These are phyloP conservation scores for Cuniculus paca DNA, from an alignment of 2,797 vertebrate genomes.

Conservation along the genomic window DNA sequence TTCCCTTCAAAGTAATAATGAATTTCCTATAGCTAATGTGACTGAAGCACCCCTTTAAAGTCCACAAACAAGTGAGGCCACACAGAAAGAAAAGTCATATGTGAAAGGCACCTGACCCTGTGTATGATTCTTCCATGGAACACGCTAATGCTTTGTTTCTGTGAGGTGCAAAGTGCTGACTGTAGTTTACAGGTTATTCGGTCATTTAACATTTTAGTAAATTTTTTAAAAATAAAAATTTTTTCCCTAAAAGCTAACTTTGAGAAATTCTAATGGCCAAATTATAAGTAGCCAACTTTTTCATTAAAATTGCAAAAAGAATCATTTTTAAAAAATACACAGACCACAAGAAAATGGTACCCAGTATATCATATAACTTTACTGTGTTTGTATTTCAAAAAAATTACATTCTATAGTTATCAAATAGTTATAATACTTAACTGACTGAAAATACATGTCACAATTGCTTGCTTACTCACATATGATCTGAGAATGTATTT, in stretches of 20 bases:
- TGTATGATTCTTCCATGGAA: slow-evolving; percentile 46
- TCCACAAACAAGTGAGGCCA: slow-evolving; percentile 64
- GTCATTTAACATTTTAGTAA: slow-evolving; percentile 59
- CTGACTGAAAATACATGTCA: slow-evolving; percentile 36
- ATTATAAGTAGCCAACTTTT: slow-evolving; percentile 38
- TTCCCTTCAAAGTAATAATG: slow-evolving; percentile 72
- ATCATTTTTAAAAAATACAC: not conserved
- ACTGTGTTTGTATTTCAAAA: slow-evolving; percentile 49
- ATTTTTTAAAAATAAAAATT: slow-evolving; percentile 41
- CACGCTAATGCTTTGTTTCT: slow-evolving; percentile 61
- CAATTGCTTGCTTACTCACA: not conserved
- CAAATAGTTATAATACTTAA: slow-evolving; percentile 8
- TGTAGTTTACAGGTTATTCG: slow-evolving; percentile 12
- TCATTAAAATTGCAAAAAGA: not conserved
- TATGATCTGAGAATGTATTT: not conserved
- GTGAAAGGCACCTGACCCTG: slow-evolving; percentile 67
- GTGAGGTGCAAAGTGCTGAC: slow-evolving; percentile 52
- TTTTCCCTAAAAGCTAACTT: slow-evolving; percentile 51
- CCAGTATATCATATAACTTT: not conserved
- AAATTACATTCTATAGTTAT: slow-evolving; percentile 7
- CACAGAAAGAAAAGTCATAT: slow-evolving; percentile 67
- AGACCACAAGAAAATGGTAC: slow-evolving; percentile 29
- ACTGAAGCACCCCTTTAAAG: slow-evolving; percentile 62
- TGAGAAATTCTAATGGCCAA: slow-evolving; percentile 45
- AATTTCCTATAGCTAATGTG: slow-evolving; percentile 58